Percentiles rank a stretch among this genome's conserved stretches.
Evolutionary conservation across 2,113 vertebrate genomes (phyloP).

Genomic region (Sphyrna mokarran): DNA sequence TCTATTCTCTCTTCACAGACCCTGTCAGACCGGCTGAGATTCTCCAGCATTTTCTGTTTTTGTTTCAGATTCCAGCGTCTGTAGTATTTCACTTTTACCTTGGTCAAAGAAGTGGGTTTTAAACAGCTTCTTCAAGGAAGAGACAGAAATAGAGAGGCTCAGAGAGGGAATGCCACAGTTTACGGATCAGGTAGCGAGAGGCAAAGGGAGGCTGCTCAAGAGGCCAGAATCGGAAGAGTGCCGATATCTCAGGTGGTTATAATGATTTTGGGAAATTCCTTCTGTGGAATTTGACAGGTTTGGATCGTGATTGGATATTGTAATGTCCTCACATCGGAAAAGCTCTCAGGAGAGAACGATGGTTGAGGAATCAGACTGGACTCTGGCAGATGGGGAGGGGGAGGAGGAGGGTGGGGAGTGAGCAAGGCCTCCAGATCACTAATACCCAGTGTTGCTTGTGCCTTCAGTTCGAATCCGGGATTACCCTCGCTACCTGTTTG

Average conservation of each 20-base stretch:
- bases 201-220: no score
- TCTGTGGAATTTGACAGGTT: neutral
- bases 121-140: neutral
- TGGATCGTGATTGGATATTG: neutral
- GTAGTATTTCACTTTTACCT: no score
- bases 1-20: no score
- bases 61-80: no score
- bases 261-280: neutral
- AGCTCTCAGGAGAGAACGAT: neutral
- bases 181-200: no score
- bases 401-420: no score
- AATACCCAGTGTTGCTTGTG: neutral
- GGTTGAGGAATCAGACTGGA: neutral
- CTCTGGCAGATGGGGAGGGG: neutral
- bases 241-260: neutral
- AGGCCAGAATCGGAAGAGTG: neutral
- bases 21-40: no score
- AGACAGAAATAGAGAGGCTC: neutral
- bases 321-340: neutral
- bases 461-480: slow-evolving; percentile 80
- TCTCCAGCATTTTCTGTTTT: no score
- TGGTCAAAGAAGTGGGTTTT: neutral
- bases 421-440: neutral
- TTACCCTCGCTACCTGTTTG: slow-evolving; percentile 92
- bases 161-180: neutral